phyloP scores from a whole-genome alignment of 2,113 vertebrate genomes.

The Rhagologus leucostigma region DNA sequence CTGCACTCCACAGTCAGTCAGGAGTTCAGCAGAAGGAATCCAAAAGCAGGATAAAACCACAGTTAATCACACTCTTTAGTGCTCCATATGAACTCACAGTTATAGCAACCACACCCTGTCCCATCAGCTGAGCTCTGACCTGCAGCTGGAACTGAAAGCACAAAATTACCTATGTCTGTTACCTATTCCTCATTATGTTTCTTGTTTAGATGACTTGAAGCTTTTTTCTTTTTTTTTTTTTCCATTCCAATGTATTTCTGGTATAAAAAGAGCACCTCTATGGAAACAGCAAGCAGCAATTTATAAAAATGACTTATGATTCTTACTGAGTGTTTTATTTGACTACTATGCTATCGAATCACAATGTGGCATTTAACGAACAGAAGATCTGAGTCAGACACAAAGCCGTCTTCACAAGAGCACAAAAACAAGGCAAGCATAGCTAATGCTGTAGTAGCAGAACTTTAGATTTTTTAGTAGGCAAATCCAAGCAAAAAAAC shows the following conservation, averaged over 20 bases:
- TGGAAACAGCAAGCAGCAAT: neutral
- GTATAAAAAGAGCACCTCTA: neutral
- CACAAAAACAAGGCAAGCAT: neutral
- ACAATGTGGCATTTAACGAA: neutral
- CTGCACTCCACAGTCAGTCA: fast-evolving
- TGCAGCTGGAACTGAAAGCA: neutral
- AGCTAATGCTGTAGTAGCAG: neutral
- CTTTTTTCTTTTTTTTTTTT: neutral
- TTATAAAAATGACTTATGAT: neutral
- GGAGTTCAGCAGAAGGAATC: neutral
- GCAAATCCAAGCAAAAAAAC: neutral
- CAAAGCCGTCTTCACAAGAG: neutral
- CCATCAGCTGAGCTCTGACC: neutral
- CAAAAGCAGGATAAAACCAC: neutral
- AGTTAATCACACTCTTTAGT: neutral
- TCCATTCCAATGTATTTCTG: neutral
- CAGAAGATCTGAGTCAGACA: neutral
- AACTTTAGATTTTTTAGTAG: neutral
- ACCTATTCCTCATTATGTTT: neutral
- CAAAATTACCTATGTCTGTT: neutral
- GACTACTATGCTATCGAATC: neutral
- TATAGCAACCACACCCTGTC: neutral
- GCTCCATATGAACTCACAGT: fast-evolving
- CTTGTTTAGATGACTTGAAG: neutral
- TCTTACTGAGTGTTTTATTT: neutral